These are phyloP conservation scores for Apogon talboti DNA, from an alignment of 2,797 vertebrate genomes.

Conservation along the genomic window DNA sequence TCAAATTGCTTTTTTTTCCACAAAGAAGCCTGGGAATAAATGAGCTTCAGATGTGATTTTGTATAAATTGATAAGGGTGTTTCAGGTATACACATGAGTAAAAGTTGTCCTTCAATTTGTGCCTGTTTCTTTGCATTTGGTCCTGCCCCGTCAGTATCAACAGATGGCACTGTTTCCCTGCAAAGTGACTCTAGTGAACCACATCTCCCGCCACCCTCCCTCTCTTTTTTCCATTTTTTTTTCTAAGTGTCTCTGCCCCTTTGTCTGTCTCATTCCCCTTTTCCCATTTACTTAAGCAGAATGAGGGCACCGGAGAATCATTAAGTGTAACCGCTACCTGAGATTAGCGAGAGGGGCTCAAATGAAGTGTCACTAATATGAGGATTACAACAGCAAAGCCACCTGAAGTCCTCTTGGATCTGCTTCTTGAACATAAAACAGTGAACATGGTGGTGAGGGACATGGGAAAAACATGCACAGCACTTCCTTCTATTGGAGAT, in stretches of 20 bases:
- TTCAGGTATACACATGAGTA: conserved; percentile 47
- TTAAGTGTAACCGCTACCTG: conserved; percentile 86
- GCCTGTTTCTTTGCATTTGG: conserved; percentile 26
- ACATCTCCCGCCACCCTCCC: conserved; percentile 16
- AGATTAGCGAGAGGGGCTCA: conserved; percentile 84
- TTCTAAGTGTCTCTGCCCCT: conserved; percentile 57
- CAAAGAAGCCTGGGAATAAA: conserved; percentile 51
- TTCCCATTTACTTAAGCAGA: conserved; percentile 81
- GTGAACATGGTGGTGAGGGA: conserved; percentile 27
- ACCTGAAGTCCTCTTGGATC: conserved; percentile 80
- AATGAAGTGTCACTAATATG: conserved; percentile 88
- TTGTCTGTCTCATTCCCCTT: conserved; percentile 78
- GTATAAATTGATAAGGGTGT: conserved; percentile 29
- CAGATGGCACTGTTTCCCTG: conserved; percentile 84
- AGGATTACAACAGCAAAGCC: conserved; percentile 86
- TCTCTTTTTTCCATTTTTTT: conserved; percentile 9
- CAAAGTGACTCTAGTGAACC: conserved; percentile 36
- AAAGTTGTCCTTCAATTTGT: conserved; percentile 24
- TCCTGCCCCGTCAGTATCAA: conserved; percentile 59
- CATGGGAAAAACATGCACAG: conserved; percentile 29
- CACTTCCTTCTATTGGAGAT: conserved; percentile 24
- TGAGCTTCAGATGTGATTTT: conserved; percentile 46
- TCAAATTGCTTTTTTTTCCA: conserved; percentile 58
- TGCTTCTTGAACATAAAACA: conserved; percentile 62
- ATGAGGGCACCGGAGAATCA: conserved; percentile 81